Percentiles rank a stretch among this genome's conserved stretches.
These are phyloP conservation scores for Aphidius gifuensis DNA, from an alignment of 1,140 invertebrate species.

Conservation along the genomic window DNA sequence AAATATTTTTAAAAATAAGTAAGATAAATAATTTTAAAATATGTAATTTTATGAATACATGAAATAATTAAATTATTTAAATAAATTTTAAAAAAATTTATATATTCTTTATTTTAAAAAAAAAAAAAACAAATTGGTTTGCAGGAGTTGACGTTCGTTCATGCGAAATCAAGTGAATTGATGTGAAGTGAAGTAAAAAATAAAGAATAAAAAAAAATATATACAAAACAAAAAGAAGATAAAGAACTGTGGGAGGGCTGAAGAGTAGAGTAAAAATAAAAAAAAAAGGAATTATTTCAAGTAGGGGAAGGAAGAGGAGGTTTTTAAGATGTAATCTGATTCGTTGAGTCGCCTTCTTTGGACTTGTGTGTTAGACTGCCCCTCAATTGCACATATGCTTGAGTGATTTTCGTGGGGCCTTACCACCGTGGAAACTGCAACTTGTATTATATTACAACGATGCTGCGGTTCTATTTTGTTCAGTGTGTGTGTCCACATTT, in stretches of 20 bases:
- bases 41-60: too few species aligned
- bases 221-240: background rate
- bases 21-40: too few species aligned
- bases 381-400: conserved; percentile 41
- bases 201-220: background rate
- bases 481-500: conserved; percentile 22
- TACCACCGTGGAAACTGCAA: conserved; percentile 37
- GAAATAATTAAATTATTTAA: too few species aligned
- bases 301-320: background rate
- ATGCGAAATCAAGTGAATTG: conserved; percentile 47
- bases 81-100: too few species aligned
- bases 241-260: background rate
- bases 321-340: conserved; percentile 52
- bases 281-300: conserved; percentile 37
- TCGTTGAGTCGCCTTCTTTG: conserved; percentile 47
- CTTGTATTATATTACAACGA: conserved; percentile 54
- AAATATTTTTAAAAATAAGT: too few species aligned
- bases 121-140: too few species aligned
- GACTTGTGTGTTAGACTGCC: background rate
- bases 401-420: conserved; percentile 32
- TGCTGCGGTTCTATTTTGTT: conserved; percentile 50
- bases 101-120: too few species aligned
- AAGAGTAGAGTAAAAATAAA: conserved; percentile 38
- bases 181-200: conserved; percentile 28
- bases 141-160: conserved; percentile 5